phyloP scores from a whole-genome alignment of 2,113 vertebrate species.

The Aegithalos caudatus region DNA sequence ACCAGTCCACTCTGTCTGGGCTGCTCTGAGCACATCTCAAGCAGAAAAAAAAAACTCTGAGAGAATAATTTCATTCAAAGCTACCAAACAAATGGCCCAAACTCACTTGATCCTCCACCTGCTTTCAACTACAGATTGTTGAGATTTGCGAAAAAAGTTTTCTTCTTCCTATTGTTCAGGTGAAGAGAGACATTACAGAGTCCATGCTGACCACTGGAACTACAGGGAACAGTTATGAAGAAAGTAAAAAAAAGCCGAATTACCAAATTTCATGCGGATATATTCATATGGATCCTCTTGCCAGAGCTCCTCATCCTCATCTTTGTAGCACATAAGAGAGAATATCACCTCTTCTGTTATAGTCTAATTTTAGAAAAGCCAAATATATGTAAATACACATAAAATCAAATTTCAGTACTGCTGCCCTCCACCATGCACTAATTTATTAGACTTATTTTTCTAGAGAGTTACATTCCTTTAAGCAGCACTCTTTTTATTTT shows the following conservation, averaged over 20 bases:
- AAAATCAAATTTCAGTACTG: not conserved
- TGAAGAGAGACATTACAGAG: not conserved
- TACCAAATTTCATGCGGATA: constrained; percentile 97
- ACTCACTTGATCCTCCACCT: not conserved
- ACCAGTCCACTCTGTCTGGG: not conserved
- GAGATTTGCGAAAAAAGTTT: not conserved
- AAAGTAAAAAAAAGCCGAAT: not conserved
- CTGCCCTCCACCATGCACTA: not conserved
- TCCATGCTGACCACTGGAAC: not conserved
- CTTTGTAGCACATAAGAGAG: constrained; percentile 97
- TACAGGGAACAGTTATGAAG: not conserved
- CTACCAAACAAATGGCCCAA: not conserved
- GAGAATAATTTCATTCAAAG: not conserved
- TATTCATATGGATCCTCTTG: constrained; percentile 96
- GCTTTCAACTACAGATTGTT: not conserved
- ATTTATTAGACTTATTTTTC: not conserved
- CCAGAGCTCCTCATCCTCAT: constrained; percentile 97
- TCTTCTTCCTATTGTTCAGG: not conserved
- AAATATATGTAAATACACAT: not conserved
- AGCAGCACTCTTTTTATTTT: not conserved
- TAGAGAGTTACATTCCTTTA: not conserved
- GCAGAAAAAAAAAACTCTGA: not conserved
- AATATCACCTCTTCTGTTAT: constrained; percentile 94
- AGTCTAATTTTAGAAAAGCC: constrained; percentile 69
- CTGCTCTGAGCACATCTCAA: not conserved